These are phyloP conservation scores for Ctenomys sociabilis DNA, from an alignment of 2,113 vertebrate species.

Conservation along the genomic window DNA sequence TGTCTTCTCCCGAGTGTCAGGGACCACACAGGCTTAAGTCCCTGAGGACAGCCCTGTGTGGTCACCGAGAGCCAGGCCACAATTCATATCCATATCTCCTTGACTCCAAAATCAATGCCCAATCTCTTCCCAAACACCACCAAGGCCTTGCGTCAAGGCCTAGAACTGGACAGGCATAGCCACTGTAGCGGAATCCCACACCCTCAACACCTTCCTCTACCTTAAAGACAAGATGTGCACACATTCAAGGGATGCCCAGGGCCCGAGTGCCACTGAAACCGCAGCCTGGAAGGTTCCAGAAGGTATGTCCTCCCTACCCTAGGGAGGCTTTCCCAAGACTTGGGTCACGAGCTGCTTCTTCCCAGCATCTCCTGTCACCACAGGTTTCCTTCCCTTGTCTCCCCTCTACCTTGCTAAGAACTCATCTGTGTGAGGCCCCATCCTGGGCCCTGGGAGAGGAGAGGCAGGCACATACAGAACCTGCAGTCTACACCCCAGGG, in stretches of 20 bases:
- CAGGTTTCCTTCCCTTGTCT: no score
- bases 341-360: not conserved
- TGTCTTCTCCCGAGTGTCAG: rapidly evolving
- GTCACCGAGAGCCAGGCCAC: not conserved
- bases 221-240: not conserved
- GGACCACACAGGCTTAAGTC: not conserved
- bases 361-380: not conserved
- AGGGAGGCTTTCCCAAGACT: not conserved
- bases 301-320: not conserved
- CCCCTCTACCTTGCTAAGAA: not conserved
- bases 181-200: not conserved
- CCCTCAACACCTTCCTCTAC: not conserved
- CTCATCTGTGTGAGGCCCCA: not conserved
- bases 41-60: not conserved
- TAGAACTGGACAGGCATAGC: no score
- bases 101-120: not conserved
- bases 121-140: not conserved
- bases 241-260: not conserved
- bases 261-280: not conserved
- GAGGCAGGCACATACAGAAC: not conserved
- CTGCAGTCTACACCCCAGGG: not conserved
- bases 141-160: not conserved
- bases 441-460: not conserved
- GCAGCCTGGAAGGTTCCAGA: not conserved
- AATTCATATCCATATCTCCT: not conserved